Evolutionary conservation across 2,888 invertebrate genomes (phyloP), one percentile per base, ranked within the genome.

Genomic region (Lithosia quadra): DNA sequence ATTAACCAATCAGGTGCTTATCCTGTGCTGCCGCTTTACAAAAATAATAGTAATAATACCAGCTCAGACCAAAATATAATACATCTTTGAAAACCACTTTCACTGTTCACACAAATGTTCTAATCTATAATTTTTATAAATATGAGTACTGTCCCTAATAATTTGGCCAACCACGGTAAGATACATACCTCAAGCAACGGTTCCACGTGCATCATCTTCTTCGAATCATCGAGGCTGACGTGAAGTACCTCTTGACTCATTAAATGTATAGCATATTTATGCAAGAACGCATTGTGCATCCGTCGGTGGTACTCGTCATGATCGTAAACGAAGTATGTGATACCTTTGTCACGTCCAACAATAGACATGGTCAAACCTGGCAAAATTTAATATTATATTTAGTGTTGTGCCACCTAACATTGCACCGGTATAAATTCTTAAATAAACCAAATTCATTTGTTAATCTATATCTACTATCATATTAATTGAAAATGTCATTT

Each of bases 311-410:
- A 77, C 8, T 63, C 69, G 59, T 71, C 83, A 58, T 91, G 91
- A 43, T 87, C 82, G 61, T 80, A 90, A 0, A 72, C 73, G 68
- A 89, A 91, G 65, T 87, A 86, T 5, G 70, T 82, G 3, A 69
- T 33, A 0, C 76, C 78, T 0, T 76, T 69, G 21, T 79, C 78
- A 0, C 75, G 72, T 0, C 80, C 77, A 0, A 74, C 33, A 10
- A 89, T 67, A 3, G 83, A 79, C 91, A 91, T 91, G 0, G 84
- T 80, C 1, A 89, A 68, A 4, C 90, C 91, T 88, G 68, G 60
- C 72, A 72, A 63, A 24, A 33, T 39, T 67, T 24, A n/a, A 24
- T 22, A 24, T 13, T 43, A 39, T 39, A 33, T 34, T 36, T 33
- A 34, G 11, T 7, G 3, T 18, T n/a, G 5, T n/a, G 53, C 22